Evolutionary conservation across 2,797 vertebrate genomes (phyloP), one percentile per base, ranked within the genome.

Genomic region (Lycodopsis pacificus): DNA sequence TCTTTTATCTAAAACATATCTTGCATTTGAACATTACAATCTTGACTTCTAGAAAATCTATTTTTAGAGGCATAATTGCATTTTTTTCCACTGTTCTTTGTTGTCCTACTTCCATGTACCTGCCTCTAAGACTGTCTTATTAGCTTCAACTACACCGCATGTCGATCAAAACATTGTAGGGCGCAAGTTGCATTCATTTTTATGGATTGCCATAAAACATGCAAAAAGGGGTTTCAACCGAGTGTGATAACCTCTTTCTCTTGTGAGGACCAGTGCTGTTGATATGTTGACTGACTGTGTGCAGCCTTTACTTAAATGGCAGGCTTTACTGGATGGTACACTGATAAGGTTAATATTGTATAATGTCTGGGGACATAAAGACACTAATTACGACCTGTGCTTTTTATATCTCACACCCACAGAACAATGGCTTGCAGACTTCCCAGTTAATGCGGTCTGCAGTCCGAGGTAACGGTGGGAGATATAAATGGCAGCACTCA

Each of bases 401-500:
- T 20, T 4, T 49, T 14, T 14, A 13, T 27, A 15, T 15, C 11
- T 54, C 19, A 8, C 1, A 49, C 9, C 15, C 20, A 49, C 48
- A 14, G 15, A 25, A 14, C 25, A 12, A 53, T 53, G 1, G 9
- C 22, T 42, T 1, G 25, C 66, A 42, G 51, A 57, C 54, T 7
- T 54, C 30, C 17, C 34, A 22, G 42, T 58, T 44, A 61, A 44
- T 61, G 20, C 51, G 40, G 34, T 48, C 7, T 3, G 36, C 6
- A 27, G 17, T 40, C 7, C 25, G 61, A 32, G 61, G 19, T 40
- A 49, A 34, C 58, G 20, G 67, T 32, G 20, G 44, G 30, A 53
- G 57, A 71, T 20, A 32, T 10, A 63, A 34, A 63, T 64, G 38
- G 62, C 40, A 71, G 27, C 42, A 14, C 68, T 71, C 71, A 49